A percentile compares a stretch with the other conserved stretches of the same genome.
These are phyloP conservation scores for Cephalotes varians DNA, from an alignment of 2,888 invertebrate species.

Conservation along the genomic window DNA sequence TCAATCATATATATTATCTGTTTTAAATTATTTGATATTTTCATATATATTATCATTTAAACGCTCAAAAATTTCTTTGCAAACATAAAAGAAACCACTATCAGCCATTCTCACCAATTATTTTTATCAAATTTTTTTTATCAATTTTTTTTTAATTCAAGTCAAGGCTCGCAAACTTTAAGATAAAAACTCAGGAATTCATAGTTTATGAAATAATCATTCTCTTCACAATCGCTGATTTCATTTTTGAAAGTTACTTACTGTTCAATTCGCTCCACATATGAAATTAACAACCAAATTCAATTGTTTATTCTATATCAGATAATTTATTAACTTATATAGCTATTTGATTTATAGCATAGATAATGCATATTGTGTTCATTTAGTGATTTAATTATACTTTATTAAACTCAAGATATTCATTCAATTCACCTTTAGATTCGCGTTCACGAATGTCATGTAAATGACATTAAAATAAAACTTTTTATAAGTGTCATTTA, in stretches of 20 bases:
- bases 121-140: too few species aligned
- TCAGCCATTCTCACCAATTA: too few species aligned
- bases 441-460: neutral
- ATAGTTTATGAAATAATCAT: neutral
- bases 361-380: neutral
- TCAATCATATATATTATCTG: too few species aligned
- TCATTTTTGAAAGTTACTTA: neutral
- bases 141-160: too few species aligned
- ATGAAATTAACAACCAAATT: neutral
- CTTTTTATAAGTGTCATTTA: too few species aligned
- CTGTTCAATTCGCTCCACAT: neutral
- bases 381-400: neutral
- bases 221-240: neutral
- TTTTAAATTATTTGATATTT: too few species aligned
- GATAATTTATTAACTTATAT: neutral
- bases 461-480: too few species aligned
- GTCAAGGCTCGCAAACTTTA: neutral
- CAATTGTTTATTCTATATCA: neutral
- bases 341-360: neutral
- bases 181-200: neutral
- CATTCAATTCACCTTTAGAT: neutral
- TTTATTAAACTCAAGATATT: neutral
- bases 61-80: too few species aligned
- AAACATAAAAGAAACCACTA: too few species aligned
- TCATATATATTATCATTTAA: too few species aligned